Evolutionary conservation across 2,113 vertebrate genomes (phyloP), one percentile per base, ranked within the genome.

Genomic region (Aix galericulata): DNA sequence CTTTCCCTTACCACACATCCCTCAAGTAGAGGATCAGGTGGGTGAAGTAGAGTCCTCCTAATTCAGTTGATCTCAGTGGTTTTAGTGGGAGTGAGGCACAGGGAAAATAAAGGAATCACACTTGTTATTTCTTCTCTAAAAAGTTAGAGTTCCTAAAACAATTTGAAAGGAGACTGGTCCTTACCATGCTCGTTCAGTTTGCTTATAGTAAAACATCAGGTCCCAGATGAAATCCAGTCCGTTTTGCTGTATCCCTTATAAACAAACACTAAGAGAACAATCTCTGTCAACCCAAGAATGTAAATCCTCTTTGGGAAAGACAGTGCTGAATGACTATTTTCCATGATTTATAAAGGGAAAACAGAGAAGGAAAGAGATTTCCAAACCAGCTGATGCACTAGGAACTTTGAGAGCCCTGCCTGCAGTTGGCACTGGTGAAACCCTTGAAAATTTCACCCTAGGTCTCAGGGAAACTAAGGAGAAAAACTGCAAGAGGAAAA

Each of bases 211-310:
- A 74, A 74, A 81, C 56, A 82, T 31, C 80, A 50, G 4, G 13
- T 71, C 56, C 42, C 77, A 86, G 84, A 75, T 18, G 55, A 92
- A 92, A 84, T 84, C 77, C 87, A 89, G 73, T 73, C 69, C 86
- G 4, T 86, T 93, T 48, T 77, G 59, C 76, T 83, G 38, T 1
- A 62, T 85, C 42, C 59, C 59, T 80, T 86, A 73, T 92, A 92
- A 90, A 80, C 29, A 88, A 85, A 38, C 32, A 69, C 27, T 8
- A 75, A 26, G 25, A 79, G 82, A 93, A 73, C 53, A 32, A 82
- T 50, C 82, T 82, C 50, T 16, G 4, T 86, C 62, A 58, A 76
- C 25, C 75, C 67, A 52, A n/a, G 91, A 80, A 93, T 88, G 91
- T 92, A 88, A 93, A 93, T 92, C 50, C 56, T 74, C 42, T 38